phyloP scores from a whole-genome alignment of 2,888 invertebrate genomes.

The Habrosyne pyritoides region DNA sequence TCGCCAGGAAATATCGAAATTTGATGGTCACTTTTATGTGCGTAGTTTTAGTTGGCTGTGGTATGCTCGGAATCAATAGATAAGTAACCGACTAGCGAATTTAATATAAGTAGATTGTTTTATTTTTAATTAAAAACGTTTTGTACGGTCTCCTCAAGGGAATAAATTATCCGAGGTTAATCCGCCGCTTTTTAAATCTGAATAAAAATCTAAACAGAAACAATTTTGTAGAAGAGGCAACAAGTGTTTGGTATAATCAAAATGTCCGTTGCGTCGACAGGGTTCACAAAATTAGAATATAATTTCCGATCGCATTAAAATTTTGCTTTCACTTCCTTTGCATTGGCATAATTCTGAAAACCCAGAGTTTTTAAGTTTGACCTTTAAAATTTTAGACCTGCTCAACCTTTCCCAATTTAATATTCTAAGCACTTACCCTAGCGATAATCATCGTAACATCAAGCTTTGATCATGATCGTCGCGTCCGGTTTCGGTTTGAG shows the following conservation, averaged over 20 bases:
- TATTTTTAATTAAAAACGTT: no score
- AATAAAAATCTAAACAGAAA: no score
- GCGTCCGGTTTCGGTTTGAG: not conserved
- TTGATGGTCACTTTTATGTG: not conserved
- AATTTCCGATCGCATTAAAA: not conserved
- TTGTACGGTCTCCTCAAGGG: no score
- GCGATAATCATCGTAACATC: not conserved
- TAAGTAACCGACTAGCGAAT: not conserved
- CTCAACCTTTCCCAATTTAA: not conserved
- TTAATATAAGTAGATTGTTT: no score
- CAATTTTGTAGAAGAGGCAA: no score
- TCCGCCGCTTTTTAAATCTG: no score
- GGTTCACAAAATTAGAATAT: no score
- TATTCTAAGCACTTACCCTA: not conserved
- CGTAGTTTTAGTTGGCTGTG: not conserved
- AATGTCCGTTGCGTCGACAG: no score
- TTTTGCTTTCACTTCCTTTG: not conserved
- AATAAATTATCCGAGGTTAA: no score
- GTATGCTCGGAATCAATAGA: not conserved
- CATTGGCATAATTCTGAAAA: not conserved
- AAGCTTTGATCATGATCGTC: not conserved
- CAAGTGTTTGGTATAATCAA: no score
- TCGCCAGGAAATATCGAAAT: not conserved
- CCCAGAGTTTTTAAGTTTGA: not conserved
- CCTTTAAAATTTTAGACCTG: not conserved